Evolutionary conservation across 2,888 invertebrate genomes (phyloP).

Genomic region (Eristalinus sepulchralis): DNA sequence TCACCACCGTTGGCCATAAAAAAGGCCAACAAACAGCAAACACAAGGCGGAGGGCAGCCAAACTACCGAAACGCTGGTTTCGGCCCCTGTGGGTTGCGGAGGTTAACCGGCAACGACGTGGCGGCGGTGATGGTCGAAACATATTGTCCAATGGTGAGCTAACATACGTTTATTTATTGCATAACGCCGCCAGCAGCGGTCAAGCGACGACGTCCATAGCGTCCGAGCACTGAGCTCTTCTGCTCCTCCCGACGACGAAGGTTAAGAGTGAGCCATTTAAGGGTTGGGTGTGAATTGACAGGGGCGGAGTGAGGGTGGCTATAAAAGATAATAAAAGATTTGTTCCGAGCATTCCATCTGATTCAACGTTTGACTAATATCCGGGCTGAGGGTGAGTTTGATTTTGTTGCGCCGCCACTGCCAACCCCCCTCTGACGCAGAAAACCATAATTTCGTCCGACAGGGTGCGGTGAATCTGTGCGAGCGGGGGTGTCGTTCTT

Average conservation of each 20-base stretch:
- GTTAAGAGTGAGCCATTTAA: constrained; percentile 52
- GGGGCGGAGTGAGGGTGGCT: background rate
- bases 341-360: constrained; percentile 33
- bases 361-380: constrained; percentile 34
- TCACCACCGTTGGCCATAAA: constrained; percentile 64
- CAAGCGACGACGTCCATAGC: constrained; percentile 11
- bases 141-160: constrained; percentile 58
- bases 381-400: constrained; percentile 4
- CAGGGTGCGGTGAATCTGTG: background rate
- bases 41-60: constrained; percentile 12
- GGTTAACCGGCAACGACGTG: constrained; percentile 6
- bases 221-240: background rate
- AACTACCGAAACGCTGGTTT: constrained; percentile 54
- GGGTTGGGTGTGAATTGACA: constrained; percentile 2
- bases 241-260: constrained; percentile 4
- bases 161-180: constrained; percentile 65
- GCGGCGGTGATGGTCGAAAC: constrained; percentile 24
- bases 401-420: constrained; percentile 25
- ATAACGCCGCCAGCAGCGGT: constrained; percentile 45
- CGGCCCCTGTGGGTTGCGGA: constrained; percentile 32
- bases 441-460: background rate
- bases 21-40: constrained; percentile 24
- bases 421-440: constrained; percentile 2
- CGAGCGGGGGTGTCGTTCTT: background rate
- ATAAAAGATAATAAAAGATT: constrained; percentile 53